These are phyloP conservation scores for Crypturellus undulatus DNA, from an alignment of 2,113 vertebrate genomes.

Conservation along the genomic window DNA sequence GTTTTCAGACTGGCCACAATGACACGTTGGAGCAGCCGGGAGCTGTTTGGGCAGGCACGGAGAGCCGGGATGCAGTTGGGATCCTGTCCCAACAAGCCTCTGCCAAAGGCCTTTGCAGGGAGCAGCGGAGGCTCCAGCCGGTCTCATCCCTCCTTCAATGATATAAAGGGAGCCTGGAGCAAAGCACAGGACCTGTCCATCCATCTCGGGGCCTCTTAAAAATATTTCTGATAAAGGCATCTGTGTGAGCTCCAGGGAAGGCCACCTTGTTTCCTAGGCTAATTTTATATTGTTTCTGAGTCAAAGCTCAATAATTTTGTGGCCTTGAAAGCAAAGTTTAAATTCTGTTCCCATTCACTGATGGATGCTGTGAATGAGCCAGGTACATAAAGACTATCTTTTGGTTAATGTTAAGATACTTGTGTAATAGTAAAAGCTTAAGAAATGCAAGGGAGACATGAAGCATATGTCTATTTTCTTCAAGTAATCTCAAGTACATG, in stretches of 20 bases:
- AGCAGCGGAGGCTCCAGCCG: not conserved
- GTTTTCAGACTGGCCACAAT: not conserved
- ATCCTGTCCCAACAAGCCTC: not conserved
- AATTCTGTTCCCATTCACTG: not conserved
- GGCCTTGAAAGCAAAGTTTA: not conserved
- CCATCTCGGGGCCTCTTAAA: not conserved
- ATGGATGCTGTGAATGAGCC: not conserved
- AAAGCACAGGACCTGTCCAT: not conserved
- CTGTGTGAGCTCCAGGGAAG: not conserved
- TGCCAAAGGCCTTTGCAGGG: not conserved
- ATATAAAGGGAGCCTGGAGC: not conserved
- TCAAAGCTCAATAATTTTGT: not conserved
- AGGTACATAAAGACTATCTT: not conserved
- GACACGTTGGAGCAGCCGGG: not conserved
- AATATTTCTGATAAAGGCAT: not conserved
- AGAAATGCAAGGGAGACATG: not conserved
- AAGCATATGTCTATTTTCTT: not conserved
- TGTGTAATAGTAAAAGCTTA: not conserved
- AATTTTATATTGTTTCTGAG: not conserved
- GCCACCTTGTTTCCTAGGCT: not conserved
- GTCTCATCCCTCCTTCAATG: not conserved
- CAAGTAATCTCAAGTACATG: not conserved
- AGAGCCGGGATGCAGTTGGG: not conserved
- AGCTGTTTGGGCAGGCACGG: constrained; percentile 46
- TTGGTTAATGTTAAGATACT: not conserved